phyloP scores from a whole-genome alignment of 1,140 invertebrate genomes.

The Bradysia coprophila region DNA sequence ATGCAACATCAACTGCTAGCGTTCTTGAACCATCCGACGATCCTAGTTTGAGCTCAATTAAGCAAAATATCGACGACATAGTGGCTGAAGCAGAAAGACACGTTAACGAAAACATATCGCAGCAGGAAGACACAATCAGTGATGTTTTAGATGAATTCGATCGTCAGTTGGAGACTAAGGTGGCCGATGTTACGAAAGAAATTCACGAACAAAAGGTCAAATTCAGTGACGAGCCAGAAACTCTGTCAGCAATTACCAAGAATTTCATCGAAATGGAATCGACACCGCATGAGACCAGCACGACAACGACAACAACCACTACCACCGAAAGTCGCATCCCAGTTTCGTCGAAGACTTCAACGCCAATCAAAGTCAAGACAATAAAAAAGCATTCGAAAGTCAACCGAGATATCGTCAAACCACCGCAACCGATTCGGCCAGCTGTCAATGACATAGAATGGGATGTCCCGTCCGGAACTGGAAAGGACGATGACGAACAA shows the following conservation, averaged over 20 bases:
- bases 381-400: conserved; percentile 26
- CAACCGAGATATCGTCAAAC: conserved; percentile 16
- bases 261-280: background rate
- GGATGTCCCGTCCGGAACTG: conserved; percentile 21
- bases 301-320: background rate
- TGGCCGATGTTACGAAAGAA: no score
- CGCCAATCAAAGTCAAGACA: conserved; percentile 20
- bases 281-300: background rate
- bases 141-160: background rate
- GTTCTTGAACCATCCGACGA: no score
- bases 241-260: background rate
- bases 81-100: background rate
- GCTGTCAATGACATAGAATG: conserved; percentile 13
- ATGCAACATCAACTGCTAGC: no score
- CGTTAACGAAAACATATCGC: background rate
- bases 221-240: background rate
- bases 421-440: conserved; percentile 2
- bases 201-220: background rate
- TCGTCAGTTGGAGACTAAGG: background rate
- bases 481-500: conserved; percentile 19
- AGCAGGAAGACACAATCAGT: background rate
- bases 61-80: background rate
- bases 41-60: no score
- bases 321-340: background rate
- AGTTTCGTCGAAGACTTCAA: background rate